phyloP scores from a whole-genome alignment of 2,113 vertebrate genomes.

The Psephotus haematonotus region DNA sequence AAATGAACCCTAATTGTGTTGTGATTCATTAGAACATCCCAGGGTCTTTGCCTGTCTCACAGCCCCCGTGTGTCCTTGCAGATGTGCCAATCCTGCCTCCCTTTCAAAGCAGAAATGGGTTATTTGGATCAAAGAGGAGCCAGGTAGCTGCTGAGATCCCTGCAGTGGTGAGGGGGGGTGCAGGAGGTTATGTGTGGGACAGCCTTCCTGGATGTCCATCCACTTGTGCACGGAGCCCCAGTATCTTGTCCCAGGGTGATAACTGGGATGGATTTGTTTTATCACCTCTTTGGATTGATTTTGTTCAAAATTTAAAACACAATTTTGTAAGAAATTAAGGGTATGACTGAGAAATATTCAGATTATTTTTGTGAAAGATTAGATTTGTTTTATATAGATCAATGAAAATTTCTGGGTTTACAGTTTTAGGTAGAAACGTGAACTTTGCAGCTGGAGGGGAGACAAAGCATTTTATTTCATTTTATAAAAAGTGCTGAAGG shows the following conservation, averaged over 20 bases:
- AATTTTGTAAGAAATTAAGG: background rate
- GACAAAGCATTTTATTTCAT: background rate
- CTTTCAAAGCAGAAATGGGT: background rate
- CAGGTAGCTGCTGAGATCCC: fast-evolving
- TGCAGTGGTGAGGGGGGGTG: background rate
- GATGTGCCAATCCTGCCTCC: background rate
- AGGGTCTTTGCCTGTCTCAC: fast-evolving
- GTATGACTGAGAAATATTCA: background rate
- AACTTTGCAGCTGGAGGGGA: background rate
- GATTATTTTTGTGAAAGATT: background rate
- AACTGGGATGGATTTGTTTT: background rate
- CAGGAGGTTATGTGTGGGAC: background rate
- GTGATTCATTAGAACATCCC: background rate
- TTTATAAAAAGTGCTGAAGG: background rate
- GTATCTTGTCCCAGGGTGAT: background rate
- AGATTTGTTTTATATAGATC: background rate
- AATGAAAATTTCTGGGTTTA: too few relatives aligned
- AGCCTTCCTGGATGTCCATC: background rate
- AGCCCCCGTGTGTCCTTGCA: background rate
- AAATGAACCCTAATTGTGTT: fast-evolving
- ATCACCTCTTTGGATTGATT: background rate
- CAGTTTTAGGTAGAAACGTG: background rate
- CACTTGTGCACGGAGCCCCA: fast-evolving
- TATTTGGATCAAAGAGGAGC: background rate
- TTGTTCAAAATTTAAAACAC: background rate